Evolutionary conservation across 2,797 vertebrate genomes (phyloP).

Genomic region (Chiloscyllium punctatum): DNA sequence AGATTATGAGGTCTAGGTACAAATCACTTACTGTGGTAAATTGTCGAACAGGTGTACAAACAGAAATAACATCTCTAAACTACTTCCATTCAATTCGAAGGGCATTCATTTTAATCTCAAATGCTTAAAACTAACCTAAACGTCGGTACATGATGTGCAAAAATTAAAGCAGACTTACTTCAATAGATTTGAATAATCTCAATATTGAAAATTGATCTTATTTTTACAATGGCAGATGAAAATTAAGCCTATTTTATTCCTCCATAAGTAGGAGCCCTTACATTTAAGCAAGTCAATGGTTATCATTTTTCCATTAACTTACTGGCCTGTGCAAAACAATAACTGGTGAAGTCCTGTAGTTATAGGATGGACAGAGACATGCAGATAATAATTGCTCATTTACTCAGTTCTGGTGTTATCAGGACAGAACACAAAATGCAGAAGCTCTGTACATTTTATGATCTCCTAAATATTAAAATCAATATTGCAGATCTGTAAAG

Average conservation of each 20-base stretch:
- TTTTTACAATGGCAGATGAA: background rate
- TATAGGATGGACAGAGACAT: background rate
- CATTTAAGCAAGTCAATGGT: background rate
- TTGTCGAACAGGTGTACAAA: background rate
- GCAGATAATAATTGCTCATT: background rate
- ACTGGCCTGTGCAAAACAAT: background rate
- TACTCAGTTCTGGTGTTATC: background rate
- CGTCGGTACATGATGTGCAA: background rate
- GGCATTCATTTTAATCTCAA: background rate
- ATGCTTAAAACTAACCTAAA: background rate
- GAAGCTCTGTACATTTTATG: background rate
- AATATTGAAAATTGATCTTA: background rate
- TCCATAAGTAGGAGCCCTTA: background rate
- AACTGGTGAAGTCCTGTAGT: background rate
- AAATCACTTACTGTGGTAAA: background rate
- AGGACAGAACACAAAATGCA: background rate
- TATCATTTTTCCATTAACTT: conserved; percentile 15
- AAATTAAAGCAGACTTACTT: background rate
- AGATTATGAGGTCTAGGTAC: background rate
- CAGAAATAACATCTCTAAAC: background rate
- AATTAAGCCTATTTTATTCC: background rate
- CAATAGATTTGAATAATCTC: background rate
- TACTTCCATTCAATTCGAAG: background rate
- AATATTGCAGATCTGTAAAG: background rate
- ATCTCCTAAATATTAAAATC: too few species aligned